A percentile compares a stretch with the other conserved stretches of the same genome.
Conservation (phyloP, 2,888 invertebrate genomes). For the Nymphalis c-album region DNA sequence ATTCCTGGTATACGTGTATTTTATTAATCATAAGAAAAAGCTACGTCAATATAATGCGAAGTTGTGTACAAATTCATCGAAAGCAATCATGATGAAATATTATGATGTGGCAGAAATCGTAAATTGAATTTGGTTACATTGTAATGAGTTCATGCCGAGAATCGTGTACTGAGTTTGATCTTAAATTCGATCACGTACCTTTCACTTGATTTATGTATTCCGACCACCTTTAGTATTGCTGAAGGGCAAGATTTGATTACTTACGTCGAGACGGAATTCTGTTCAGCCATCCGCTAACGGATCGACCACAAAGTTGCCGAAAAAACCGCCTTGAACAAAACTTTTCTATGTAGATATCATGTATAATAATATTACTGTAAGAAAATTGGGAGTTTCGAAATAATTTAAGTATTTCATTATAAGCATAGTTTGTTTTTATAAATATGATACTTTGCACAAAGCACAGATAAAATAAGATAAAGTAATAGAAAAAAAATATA, state of each 20-base stretch:
- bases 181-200: slow-evolving; percentile 76
- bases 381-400: not conserved
- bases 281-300: slow-evolving; percentile 56
- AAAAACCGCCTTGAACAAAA: slow-evolving; percentile 19
- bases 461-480: too few species aligned
- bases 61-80: slow-evolving; percentile 45
- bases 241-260: slow-evolving; percentile 71
- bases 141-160: slow-evolving; percentile 76
- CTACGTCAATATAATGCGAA: slow-evolving; percentile 25
- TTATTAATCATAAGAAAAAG: not conserved
- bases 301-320: slow-evolving; percentile 48
- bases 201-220: slow-evolving; percentile 76
- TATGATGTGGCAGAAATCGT: slow-evolving; percentile 67
- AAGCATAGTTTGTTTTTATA: not conserved
- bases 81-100: slow-evolving; percentile 65
- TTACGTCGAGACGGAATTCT: slow-evolving; percentile 56
- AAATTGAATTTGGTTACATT: slow-evolving; percentile 78
- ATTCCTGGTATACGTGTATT: not conserved
- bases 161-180: slow-evolving; percentile 70
- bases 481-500: too few species aligned
- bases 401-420: not conserved
- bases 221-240: slow-evolving; percentile 66
- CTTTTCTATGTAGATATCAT: slow-evolving; percentile 16
- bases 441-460: too few species aligned
- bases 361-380: not conserved